Evolutionary conservation across 2,888 invertebrate species (phyloP).

Genomic region (Stictocephala bisonia): DNA sequence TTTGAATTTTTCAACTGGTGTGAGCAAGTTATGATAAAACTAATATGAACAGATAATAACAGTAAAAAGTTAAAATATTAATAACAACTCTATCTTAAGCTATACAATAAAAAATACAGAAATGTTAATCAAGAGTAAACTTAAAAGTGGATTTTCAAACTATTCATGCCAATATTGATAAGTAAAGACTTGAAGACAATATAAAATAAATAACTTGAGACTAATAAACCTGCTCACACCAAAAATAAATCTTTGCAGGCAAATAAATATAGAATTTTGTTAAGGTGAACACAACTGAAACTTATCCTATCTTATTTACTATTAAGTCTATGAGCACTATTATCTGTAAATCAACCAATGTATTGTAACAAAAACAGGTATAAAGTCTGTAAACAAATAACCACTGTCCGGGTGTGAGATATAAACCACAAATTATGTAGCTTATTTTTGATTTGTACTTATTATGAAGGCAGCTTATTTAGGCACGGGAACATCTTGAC

Average conservation of each 20-base stretch:
- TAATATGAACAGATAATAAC: no score
- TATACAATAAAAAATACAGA: no score
- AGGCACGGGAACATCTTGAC: conserved; percentile 43
- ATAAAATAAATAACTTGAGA: no score
- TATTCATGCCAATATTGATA: no score
- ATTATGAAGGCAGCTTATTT: conserved; percentile 43
- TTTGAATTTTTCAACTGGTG: conserved; percentile 38
- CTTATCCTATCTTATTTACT: conserved; percentile 34
- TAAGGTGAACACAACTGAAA: conserved; percentile 25
- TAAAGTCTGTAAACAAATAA: conserved; percentile 46
- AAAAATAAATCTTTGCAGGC: conserved; percentile 31
- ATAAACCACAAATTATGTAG: conserved; percentile 37
- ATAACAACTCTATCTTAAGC: no score
- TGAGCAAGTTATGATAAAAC: no score
- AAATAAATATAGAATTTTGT: conserved; percentile 6
- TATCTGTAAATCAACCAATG: conserved; percentile 41
- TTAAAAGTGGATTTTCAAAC: no score
- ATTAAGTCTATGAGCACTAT: conserved; percentile 41
- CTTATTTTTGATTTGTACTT: conserved; percentile 48
- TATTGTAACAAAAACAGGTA: conserved; percentile 46
- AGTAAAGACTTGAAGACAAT: no score
- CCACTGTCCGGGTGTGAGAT: conserved; percentile 37
- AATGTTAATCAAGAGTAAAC: no score
- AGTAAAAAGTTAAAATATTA: no score
- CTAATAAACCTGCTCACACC: conserved; percentile 2